These are phyloP conservation scores for Coronaproctus castanopsis DNA, from an alignment of 2,888 invertebrate genomes.

Conservation along the genomic window DNA sequence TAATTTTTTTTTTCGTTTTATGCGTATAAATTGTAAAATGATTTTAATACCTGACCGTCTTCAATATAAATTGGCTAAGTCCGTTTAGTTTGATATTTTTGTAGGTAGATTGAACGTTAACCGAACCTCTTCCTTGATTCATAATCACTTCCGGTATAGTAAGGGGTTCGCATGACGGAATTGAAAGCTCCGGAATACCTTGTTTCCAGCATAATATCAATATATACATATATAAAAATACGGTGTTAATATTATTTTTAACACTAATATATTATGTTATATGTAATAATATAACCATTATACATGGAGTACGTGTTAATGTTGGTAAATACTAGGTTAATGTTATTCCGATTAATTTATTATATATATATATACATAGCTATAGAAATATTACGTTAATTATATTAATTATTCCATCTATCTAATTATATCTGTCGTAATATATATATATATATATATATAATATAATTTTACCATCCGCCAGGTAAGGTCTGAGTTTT, in stretches of 20 bases:
- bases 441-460: no score
- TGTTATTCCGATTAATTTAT: no score
- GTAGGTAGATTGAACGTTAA: conserved; percentile 43
- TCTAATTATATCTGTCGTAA: no score
- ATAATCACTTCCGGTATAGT: conserved; percentile 43
- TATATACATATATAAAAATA: background rate
- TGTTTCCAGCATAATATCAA: background rate
- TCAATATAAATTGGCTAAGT: conserved; percentile 39
- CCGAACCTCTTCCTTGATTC: conserved; percentile 45
- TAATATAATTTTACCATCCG: conserved; percentile 26
- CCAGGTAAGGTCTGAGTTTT: conserved; percentile 34
- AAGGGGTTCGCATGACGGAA: conserved; percentile 52
- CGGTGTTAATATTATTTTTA: background rate
- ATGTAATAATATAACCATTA: background rate
- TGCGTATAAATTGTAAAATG: no score
- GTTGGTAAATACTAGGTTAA: no score
- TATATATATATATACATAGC: no score
- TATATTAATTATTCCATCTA: no score
- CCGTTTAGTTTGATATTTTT: conserved; percentile 43
- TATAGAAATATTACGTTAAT: no score
- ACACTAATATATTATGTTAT: background rate
- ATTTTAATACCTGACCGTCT: conserved; percentile 45
- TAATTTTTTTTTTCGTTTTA: no score
- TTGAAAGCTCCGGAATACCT: conserved; percentile 42
- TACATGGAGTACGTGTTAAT: background rate